Evolutionary conservation across 2,888 invertebrate species (phyloP), one percentile per base, ranked within the genome.

Genomic region (Troglohyphantes excavatus): DNA sequence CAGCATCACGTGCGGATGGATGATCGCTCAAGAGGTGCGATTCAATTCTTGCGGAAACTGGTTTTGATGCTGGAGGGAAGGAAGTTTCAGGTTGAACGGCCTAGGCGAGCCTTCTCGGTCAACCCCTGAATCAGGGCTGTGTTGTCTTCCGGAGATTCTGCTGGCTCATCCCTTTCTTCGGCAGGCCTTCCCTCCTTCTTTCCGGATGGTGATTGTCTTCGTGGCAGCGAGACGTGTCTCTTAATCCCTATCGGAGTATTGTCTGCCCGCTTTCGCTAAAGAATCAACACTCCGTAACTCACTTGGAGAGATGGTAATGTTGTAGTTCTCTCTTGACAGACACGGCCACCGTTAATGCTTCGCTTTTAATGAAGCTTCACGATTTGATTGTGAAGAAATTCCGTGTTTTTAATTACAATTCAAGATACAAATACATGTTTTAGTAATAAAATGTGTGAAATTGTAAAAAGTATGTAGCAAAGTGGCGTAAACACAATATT

Each of bases 31-130:
- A 61, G 33, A 13, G 33, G 11, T 19, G 13, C 23, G 26, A 46
- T 53, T 75, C 59, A 75, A 59, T 59, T 61, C 61, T 21, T 78
- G 43, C 79, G 63, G 67, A 84, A 84, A 84, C 84, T 67, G 84
- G 84, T 84, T 84, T 75, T 67, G 53, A 84, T 7, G 65, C 83
- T 75, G n/a, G 46, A 84, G 82, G 82, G 33, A 43, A 59, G 67
- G 73, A 65, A 75, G 84, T 67, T 76, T 75, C 67, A 76, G 75
- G 84, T 84, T 84, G 84, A 84, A 84, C 84, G 84, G 75, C 84
- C 84, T 46, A 65, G 33, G 17, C 33, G 59, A 84, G 82, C 65
- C 61, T 73, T n/a, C n/a, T 73, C 83, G 83, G 83, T 83, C 83
- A 83, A 63, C 39, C 63, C 59, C 61, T 72, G 61, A 68, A 68